Evolutionary conservation across 2,113 vertebrate genomes (phyloP).

Genomic region (Pseudorasbora parva): DNA sequence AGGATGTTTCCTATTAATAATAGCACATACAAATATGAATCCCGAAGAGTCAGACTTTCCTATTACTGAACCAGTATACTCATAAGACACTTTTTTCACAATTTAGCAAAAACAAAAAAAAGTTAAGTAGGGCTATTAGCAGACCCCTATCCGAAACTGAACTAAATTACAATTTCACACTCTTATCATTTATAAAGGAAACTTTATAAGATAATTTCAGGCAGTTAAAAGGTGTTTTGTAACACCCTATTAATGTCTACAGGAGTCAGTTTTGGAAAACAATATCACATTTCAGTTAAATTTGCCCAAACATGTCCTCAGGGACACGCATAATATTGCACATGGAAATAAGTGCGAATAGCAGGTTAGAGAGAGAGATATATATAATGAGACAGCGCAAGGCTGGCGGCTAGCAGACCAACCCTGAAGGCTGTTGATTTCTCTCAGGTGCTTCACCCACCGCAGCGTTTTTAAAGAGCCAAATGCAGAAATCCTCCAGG

Average conservation of each 20-base stretch:
- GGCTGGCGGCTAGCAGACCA: neutral
- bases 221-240: neutral
- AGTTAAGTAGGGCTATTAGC: too few relatives aligned
- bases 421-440: conserved; percentile 15
- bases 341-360: conserved; percentile 25
- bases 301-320: neutral
- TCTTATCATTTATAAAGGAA: neutral
- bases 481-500: conserved; percentile 23
- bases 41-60: too few relatives aligned
- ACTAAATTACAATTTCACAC: neutral
- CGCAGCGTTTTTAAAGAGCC: neutral
- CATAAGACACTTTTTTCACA: neutral
- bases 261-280: neutral
- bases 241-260: neutral
- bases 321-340: neutral
- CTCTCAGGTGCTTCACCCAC: conserved; percentile 32
- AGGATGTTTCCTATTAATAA: too few relatives aligned
- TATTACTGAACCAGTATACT: too few relatives aligned
- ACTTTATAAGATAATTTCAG: too few relatives aligned
- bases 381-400: neutral
- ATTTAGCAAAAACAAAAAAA: neutral
- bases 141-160: too few relatives aligned
- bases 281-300: neutral
- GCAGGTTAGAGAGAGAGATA: conserved; percentile 6
- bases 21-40: too few relatives aligned